phyloP scores from a whole-genome alignment of 1,140 invertebrate species.

The Diprion similis region DNA sequence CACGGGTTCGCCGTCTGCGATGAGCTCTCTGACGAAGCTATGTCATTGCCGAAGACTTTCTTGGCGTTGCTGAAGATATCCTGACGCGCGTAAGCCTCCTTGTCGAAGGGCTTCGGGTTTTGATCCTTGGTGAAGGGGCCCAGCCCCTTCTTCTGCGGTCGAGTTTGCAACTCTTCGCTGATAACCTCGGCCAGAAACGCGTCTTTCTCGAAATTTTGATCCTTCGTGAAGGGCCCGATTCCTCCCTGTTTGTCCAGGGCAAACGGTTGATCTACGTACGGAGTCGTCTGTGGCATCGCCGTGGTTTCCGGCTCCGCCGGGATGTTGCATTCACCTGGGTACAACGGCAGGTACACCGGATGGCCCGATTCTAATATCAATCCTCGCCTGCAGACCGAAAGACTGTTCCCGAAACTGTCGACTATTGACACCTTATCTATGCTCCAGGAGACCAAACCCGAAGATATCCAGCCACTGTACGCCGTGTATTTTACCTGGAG shows the following conservation, averaged over 20 bases:
- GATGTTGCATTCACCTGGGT: slow-evolving; percentile 77
- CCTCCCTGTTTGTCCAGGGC: slow-evolving; percentile 31
- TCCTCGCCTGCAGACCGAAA: slow-evolving; percentile 80
- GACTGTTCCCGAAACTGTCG: slow-evolving; percentile 85
- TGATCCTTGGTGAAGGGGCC: slow-evolving; percentile 55
- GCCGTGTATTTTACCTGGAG: slow-evolving; percentile 83
- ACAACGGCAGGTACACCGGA: slow-evolving; percentile 74
- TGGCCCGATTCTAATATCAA: slow-evolving; percentile 77
- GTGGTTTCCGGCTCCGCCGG: slow-evolving; percentile 44
- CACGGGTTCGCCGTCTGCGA: slow-evolving; percentile 41
- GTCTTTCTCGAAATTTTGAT: slow-evolving; percentile 50
- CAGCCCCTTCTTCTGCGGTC: slow-evolving; percentile 38
- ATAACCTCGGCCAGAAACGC: slow-evolving; percentile 27
- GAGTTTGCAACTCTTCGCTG: slow-evolving; percentile 26
- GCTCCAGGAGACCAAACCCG: slow-evolving; percentile 77
- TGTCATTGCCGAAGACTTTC: slow-evolving; percentile 16
- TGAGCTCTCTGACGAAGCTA: slow-evolving; percentile 20
- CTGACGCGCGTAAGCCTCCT: neutral
- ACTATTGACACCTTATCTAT: slow-evolving; percentile 84
- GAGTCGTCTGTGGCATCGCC: neutral
- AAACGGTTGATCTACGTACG: slow-evolving; percentile 27
- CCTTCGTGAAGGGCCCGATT: slow-evolving; percentile 50
- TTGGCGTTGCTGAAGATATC: slow-evolving; percentile 21
- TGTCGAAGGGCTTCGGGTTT: slow-evolving; percentile 34
- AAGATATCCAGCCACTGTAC: slow-evolving; percentile 92